These are phyloP conservation scores for Myiozetetes cayanensis DNA, from an alignment of 2,113 vertebrate species.

Conservation along the genomic window DNA sequence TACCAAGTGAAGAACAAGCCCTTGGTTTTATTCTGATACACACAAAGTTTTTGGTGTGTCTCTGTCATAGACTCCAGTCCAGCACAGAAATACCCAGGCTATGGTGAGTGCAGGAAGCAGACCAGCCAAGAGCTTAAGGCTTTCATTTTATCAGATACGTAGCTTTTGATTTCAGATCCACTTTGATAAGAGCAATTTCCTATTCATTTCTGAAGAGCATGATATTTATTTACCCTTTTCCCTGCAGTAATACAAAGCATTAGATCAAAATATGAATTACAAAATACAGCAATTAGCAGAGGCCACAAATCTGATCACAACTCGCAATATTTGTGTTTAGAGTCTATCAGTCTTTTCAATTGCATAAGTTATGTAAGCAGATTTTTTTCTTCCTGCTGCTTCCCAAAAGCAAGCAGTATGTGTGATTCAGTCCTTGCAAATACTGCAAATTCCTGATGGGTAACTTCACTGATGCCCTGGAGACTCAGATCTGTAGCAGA, in stretches of 20 bases:
- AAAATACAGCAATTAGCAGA: neutral
- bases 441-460: neutral
- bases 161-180: neutral
- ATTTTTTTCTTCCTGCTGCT: neutral
- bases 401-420: neutral
- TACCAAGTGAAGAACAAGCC: neutral
- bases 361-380: accelerated
- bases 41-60: too few relatives aligned
- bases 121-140: accelerated
- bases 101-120: accelerated
- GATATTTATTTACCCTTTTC: neutral
- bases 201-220: neutral
- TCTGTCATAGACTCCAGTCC: accelerated
- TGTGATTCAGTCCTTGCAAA: neutral
- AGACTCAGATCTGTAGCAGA: neutral
- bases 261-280: neutral
- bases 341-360: neutral
- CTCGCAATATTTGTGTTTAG: accelerated
- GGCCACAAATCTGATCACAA: neutral
- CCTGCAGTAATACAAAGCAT: neutral
- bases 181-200: neutral
- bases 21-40: neutral
- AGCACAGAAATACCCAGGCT: neutral
- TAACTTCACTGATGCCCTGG: neutral
- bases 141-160: neutral